Base-by-base conservation (phyloP, 2,797 vertebrate genomes). In the Meda fulgida region DNA sequence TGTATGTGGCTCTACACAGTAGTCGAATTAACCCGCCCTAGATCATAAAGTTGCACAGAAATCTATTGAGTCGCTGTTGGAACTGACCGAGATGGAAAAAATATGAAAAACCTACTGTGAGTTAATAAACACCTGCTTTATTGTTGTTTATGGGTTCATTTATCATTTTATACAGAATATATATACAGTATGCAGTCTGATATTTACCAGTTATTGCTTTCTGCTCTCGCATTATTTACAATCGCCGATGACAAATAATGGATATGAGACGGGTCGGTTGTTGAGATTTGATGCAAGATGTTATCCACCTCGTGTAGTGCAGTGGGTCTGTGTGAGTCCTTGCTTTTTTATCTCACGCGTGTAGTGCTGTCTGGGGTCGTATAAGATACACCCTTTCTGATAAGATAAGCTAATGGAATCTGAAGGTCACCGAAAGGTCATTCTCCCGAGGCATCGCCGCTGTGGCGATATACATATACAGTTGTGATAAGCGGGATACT, bases 341-440 rank as follows among this genome's bases (percentile, higher is more conserved):
- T 23, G 43, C 19, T 11, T 78, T n/a, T 84, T 83, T 83, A 63
- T 84, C 81, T 87, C 67, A 55, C 36, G 29, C 7, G 8, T 73
- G 55, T 83, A 72, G 63, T 51, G 40, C 31, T 51, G 67, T 23
- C 36, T 51, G 29, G 34, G 66, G 60, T 78, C 23, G 29, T 34
- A 55, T 72, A 86, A 63, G 23, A 69, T 26, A 76, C 46, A 81
- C 65, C 29, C 18, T 75, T 72, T 70, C 69, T 78, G 58, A 88
- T 88, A 81, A 84, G 66, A 89, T 78, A 40, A 78, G 82, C 75
- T 87, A 89, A 87, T 71, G 13, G 86, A 67, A 76, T 65, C 58
- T 85, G 43, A 88, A 88, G 85, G 78, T 89, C 86, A 87, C 65
- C n/a, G 60, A 84, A 89, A 87, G 87, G 83, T 85, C 87, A 84